phyloP scores from a whole-genome alignment of 2,113 vertebrate species.

The Anhinga anhinga region DNA sequence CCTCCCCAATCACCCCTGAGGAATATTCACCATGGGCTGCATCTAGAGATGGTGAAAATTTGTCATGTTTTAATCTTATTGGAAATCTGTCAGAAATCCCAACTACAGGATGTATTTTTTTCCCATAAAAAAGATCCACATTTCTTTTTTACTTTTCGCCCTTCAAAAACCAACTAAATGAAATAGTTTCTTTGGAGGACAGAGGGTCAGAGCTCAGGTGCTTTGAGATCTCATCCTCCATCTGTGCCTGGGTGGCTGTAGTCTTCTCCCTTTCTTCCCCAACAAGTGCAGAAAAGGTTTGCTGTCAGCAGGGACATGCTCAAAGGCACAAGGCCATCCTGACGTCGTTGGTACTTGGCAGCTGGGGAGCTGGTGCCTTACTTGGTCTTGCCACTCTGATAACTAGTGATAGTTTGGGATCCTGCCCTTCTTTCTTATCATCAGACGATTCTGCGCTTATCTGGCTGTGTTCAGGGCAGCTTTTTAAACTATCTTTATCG shows the following conservation, averaged over 20 bases:
- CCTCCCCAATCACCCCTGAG: not conserved
- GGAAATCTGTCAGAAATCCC: conserved; percentile 43
- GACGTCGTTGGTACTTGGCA: not conserved
- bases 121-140: not conserved
- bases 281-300: not conserved
- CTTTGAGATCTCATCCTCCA: not conserved
- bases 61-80: conserved; percentile 13
- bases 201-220: not conserved
- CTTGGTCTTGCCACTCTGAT: not conserved
- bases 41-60: conserved; percentile 22
- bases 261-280: not conserved
- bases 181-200: not conserved
- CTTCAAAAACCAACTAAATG: not conserved
- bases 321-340: not conserved
- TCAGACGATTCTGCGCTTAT: not conserved
- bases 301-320: not conserved
- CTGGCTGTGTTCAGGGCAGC: not conserved
- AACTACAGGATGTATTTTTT: not conserved
- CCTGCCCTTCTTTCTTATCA: not conserved
- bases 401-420: not conserved
- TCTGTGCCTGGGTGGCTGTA: not conserved
- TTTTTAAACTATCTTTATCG: conserved; percentile 18
- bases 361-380: not conserved
- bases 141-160: not conserved
- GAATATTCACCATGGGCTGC: not conserved